Evolutionary conservation across 2,888 invertebrate genomes (phyloP), one percentile per base, ranked within the genome.

Genomic region (Volucella inflata): DNA sequence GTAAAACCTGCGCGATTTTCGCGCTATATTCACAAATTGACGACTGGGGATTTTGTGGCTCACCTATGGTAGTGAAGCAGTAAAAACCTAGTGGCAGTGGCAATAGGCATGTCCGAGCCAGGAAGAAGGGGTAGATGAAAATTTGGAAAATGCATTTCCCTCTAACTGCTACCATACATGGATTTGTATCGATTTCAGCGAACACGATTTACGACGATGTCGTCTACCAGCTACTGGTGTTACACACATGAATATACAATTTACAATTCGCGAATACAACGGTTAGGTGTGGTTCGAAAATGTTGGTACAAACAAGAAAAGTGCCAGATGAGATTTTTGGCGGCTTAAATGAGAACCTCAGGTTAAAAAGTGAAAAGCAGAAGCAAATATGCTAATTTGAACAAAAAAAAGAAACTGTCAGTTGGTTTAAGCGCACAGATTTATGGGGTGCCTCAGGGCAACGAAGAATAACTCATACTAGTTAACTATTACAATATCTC

Each of bases 161-260:
- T 30, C 30, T 21, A 50, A 53, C 71, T 53, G 48, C 76, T 71
- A 71, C 79, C 83, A 46, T 30, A 30, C 84, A 80, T 76, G 84
- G 84, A 84, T 84, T 84, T 84, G 84, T 84, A 84, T 84, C 84
- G 84, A 84, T 84, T 84, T 84, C 84, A 84, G 71, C 84, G 71
- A 64, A 72, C 67, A 76, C 65, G 71, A 85, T 85, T 85, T 85
- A 85, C 76, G 85, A 72, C 67, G 44, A 81, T 77, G 72, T 81
- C 72, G 85, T 81, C 76, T 77, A 30, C 30, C 30, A 62, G 76
- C 85, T 85, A 81, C 81, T 68, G 67, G 81, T 68, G 81, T 81
- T 81, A 64, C 60, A n/a, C 65, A 59, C 59, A 46, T 59, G 67
- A 30, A 67, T 57, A 51, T 16, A 42, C 51, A 46, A 38, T 10